Evolutionary conservation across 1,140 invertebrate species (phyloP).

Genomic region (Cylas formicarius): DNA sequence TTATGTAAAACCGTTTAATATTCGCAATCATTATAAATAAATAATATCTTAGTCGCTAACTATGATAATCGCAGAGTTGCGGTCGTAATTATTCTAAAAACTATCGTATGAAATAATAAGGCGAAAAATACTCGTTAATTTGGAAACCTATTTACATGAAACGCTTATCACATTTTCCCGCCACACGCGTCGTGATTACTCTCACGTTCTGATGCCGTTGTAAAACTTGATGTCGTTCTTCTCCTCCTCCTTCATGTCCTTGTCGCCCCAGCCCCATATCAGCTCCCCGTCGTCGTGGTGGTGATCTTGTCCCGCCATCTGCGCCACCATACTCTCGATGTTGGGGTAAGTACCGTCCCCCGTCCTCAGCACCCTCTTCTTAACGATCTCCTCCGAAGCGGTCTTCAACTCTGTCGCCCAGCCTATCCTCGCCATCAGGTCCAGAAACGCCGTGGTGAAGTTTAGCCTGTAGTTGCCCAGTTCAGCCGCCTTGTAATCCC

Average conservation of each 20-base stretch:
- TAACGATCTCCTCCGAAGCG: slow-evolving; percentile 49
- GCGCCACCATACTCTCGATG: not conserved
- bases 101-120: too few species aligned
- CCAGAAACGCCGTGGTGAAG: slow-evolving; percentile 46
- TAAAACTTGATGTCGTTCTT: slow-evolving; percentile 22
- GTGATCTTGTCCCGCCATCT: slow-evolving; percentile 22
- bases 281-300: slow-evolving; percentile 22
- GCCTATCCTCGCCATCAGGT: slow-evolving; percentile 51
- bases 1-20: too few species aligned
- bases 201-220: slow-evolving; percentile 23
- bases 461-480: slow-evolving; percentile 47
- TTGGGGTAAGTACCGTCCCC: slow-evolving; percentile 51
- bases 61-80: too few species aligned
- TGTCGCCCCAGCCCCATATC: slow-evolving; percentile 50
- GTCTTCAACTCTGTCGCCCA: slow-evolving; percentile 57
- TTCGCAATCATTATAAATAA: too few species aligned
- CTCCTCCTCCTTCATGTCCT: slow-evolving; percentile 39
- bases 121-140: too few species aligned
- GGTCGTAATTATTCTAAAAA: too few species aligned
- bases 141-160: too few species aligned
- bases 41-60: too few species aligned
- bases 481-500: slow-evolving; percentile 66
- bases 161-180: too few species aligned
- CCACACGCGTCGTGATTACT: too few species aligned
- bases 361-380: slow-evolving; percentile 48